Percentiles rank a stretch among this genome's conserved stretches.
Conservation (phyloP, 2,797 vertebrate species). For the Scolopax rusticola region DNA sequence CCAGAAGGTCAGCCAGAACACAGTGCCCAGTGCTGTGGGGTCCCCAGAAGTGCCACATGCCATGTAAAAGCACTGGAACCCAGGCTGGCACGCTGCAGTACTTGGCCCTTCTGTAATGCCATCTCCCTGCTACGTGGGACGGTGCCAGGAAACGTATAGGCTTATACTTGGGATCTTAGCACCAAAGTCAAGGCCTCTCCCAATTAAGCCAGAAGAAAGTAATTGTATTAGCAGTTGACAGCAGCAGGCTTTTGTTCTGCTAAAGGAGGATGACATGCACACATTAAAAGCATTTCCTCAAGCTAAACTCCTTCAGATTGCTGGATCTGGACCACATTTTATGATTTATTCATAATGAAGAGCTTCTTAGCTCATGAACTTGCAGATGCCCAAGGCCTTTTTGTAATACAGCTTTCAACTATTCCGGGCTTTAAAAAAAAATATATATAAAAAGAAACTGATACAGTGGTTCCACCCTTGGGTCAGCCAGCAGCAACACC, state of each 20-base stretch:
- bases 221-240: slow-evolving; percentile 6
- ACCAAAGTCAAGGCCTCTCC: slow-evolving; percentile 4
- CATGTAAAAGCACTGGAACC: not conserved
- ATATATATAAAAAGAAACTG: not conserved
- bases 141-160: not conserved
- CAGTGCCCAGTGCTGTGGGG: not conserved
- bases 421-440: not conserved
- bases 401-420: not conserved
- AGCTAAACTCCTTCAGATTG: slow-evolving; percentile 17
- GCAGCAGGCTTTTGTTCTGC: slow-evolving; percentile 8
- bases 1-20: not conserved
- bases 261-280: not conserved
- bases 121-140: not conserved
- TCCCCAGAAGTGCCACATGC: not conserved
- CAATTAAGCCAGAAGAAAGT: slow-evolving; percentile 17
- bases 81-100: not conserved
- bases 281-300: slow-evolving; percentile 19
- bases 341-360: slow-evolving; percentile 35
- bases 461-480: not conserved
- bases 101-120: not conserved
- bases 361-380: not conserved
- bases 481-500: not conserved
- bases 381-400: not conserved
- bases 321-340: not conserved
- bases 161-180: not conserved